A percentile compares a stretch with the other conserved stretches of the same genome.
These are phyloP conservation scores for Phainopepla nitens DNA, from an alignment of 2,113 vertebrate species.

Conservation along the genomic window DNA sequence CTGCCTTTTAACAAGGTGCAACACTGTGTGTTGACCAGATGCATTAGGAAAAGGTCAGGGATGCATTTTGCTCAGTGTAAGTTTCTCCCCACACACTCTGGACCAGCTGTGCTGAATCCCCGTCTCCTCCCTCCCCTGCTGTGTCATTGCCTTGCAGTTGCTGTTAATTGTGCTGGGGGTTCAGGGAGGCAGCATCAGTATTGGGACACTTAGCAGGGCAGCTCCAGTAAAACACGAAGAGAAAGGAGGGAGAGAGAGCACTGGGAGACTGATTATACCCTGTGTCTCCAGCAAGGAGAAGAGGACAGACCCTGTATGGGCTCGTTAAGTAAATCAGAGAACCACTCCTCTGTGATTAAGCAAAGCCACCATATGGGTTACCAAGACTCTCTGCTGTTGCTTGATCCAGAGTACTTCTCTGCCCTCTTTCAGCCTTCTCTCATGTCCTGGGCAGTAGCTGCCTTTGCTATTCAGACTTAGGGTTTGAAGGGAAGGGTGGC, in stretches of 20 bases:
- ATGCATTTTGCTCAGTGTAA: neutral
- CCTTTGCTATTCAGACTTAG: neutral
- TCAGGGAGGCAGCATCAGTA: neutral
- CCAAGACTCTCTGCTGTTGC: neutral
- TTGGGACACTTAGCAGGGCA: neutral
- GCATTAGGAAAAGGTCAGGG: neutral
- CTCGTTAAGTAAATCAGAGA: neutral
- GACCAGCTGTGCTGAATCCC: neutral
- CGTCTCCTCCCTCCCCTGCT: neutral
- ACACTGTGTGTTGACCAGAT: neutral
- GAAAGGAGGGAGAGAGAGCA: neutral
- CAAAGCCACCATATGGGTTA: neutral
- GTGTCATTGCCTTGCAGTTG: rapidly evolving
- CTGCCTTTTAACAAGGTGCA: neutral
- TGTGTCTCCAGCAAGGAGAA: neutral
- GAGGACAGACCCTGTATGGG: neutral
- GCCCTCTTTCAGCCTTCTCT: neutral
- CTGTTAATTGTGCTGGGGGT: neutral
- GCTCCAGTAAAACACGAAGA: neutral
- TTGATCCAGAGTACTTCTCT: neutral
- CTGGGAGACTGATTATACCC: neutral
- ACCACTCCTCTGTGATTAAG: neutral
- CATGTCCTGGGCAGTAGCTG: neutral
- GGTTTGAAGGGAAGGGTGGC: neutral
- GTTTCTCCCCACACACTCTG: neutral